A percentile compares a stretch with the other conserved stretches of the same genome.
These are phyloP conservation scores for Echiichthys vipera DNA, from an alignment of 2,797 vertebrate species.

Conservation along the genomic window DNA sequence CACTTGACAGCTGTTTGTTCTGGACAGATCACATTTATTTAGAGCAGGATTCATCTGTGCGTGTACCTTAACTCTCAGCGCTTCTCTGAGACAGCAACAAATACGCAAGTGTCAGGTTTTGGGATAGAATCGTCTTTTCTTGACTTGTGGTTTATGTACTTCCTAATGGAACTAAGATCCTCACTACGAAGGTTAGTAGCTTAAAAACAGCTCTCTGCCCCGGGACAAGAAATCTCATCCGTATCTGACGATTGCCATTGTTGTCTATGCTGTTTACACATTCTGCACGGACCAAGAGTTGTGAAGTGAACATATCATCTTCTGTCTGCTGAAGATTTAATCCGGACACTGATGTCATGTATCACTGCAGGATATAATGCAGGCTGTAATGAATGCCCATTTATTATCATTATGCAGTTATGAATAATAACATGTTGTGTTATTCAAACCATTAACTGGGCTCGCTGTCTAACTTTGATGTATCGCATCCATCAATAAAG, in stretches of 20 bases:
- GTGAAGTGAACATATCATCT: background rate
- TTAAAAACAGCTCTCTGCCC: background rate
- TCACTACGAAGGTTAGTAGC: background rate
- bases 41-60: slow-evolving; percentile 5
- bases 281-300: background rate
- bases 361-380: slow-evolving; percentile 8
- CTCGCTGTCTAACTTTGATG: slow-evolving; percentile 37
- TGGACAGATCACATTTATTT: slow-evolving; percentile 26
- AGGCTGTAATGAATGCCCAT: slow-evolving; percentile 37
- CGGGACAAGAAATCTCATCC: background rate
- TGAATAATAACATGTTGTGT: slow-evolving; percentile 49
- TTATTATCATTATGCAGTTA: slow-evolving; percentile 52
- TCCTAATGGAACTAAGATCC: slow-evolving; percentile 1
- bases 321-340: slow-evolving; percentile 1
- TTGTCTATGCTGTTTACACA: background rate
- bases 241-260: background rate
- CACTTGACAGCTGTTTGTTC: slow-evolving; percentile 9
- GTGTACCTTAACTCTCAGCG: slow-evolving; percentile 22
- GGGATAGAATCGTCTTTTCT: slow-evolving; percentile 15
- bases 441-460: slow-evolving; percentile 43
- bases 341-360: slow-evolving; percentile 17
- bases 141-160: slow-evolving; percentile 40
- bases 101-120: slow-evolving; percentile 22
- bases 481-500: slow-evolving; percentile 31
- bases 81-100: slow-evolving; percentile 23